These are phyloP conservation scores for Actinopyga echinites DNA, from an alignment of 53 echinoderm and acorn worm species.

Conservation along the genomic window DNA sequence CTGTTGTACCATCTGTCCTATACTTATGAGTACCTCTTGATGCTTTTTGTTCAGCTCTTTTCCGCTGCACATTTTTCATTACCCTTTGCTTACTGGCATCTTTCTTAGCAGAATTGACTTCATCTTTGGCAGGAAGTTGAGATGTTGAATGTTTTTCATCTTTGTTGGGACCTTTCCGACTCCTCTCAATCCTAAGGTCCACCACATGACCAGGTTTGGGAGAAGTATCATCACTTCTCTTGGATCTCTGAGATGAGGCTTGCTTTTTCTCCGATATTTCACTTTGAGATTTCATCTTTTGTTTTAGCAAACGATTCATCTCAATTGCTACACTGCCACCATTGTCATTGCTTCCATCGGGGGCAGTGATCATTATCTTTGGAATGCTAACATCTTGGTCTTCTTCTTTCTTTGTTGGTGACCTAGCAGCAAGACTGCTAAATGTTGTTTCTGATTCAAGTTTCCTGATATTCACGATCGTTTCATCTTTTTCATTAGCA, in stretches of 20 bases:
- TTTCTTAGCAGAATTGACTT: no score
- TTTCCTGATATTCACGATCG: not conserved
- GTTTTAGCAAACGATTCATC: constrained; percentile 12
- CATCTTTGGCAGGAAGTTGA: no score
- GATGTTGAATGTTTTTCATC: no score
- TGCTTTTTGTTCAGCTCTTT: no score
- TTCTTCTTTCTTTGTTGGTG: not conserved
- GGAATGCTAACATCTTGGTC: not conserved
- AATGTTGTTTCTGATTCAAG: constrained; percentile 10
- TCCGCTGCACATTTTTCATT: no score
- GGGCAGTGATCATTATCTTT: constrained; percentile 12
- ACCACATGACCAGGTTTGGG: constrained; percentile 66
- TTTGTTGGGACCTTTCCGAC: not conserved
- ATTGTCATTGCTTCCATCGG: not conserved
- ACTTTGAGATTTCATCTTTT: constrained; percentile 15
- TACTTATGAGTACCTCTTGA: no score
- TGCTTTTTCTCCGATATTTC: not conserved
- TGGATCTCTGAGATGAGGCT: constrained; percentile 9
- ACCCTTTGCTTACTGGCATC: no score
- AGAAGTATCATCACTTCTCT: not conserved
- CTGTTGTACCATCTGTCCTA: not conserved
- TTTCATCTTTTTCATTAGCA: not conserved
- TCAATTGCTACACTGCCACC: constrained; percentile 26
- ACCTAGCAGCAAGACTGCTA: not conserved
- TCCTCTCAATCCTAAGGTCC: constrained; percentile 44